Base-by-base conservation (phyloP, 2,888 invertebrate species). In the Podotricha telesiphe region DNA sequence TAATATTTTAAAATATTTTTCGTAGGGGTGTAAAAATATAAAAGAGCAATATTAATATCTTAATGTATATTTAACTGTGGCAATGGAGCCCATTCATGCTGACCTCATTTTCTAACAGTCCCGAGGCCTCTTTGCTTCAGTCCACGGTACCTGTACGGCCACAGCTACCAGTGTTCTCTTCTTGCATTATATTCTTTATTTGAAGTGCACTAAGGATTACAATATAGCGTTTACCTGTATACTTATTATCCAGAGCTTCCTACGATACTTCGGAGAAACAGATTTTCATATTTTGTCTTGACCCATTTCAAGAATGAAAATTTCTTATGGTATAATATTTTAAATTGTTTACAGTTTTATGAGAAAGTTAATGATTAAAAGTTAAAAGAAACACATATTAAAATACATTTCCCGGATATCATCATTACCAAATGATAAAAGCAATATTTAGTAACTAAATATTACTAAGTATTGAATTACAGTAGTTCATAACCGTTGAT, bases 51-150 rank as follows among this genome's bases (percentile, higher is more conserved):
- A 56, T 68, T 67, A 70, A 68, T 68, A 70, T 65, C 19, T 66
- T 63, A 66, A 62, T 65, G 45, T 45, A 66, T 58, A 66, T 69
- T 71, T 66, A 68, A 56, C 72, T 59, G 48, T 70, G 67, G 67
- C 58, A 65, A 58, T 70, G 59, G 67, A 50, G 56, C 65, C 67
- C 69, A 66, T 70, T 70, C 68, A 66, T 59, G 68, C 63, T 65
- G 72, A 70, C 72, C 72, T 68, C 72, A 72, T 70, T 72, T 63
- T 58, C 70, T 70, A 72, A 69, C 67, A 68, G 65, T 70, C 72
- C 72, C 58, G 65, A 66, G 72, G 68, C 70, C 68, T 62, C 66
- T 68, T 66, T 58, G 28, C 67, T 51, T 45, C 34, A 63, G 65
- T 53, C 56, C 17, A 51, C 47, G 22, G 58, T 64, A 65, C 65